Evolutionary conservation across 2,113 vertebrate species (phyloP).

Genomic region (Rhombomys opimus): DNA sequence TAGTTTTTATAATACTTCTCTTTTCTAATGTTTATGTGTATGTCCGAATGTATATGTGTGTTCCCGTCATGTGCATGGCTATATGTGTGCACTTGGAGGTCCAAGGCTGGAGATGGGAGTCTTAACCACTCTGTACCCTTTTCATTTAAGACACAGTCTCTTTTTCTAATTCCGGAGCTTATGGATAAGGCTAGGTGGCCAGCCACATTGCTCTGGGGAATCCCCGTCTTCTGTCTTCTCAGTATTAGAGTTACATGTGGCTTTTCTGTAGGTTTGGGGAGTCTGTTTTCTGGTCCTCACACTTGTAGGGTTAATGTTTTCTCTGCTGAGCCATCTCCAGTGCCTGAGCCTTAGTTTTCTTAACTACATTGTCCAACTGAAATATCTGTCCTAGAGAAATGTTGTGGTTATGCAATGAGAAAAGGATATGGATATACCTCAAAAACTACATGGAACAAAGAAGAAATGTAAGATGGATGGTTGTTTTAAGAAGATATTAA

Average conservation of each 20-base stretch:
- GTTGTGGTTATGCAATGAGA: conserved; percentile 35
- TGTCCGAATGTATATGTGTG: neutral
- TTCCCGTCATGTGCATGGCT: neutral
- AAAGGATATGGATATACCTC: neutral
- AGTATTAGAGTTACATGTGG: no score
- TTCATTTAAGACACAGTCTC: neutral
- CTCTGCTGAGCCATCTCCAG: neutral
- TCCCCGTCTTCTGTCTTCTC: neutral
- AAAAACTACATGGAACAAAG: neutral
- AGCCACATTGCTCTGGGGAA: neutral
- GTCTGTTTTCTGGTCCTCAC: neutral
- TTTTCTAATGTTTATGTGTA: neutral
- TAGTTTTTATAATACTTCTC: conserved; percentile 5
- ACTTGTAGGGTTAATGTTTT: neutral
- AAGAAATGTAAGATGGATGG: neutral
- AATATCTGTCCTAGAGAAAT: conserved; percentile 4
- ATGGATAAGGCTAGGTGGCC: neutral
- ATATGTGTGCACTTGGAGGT: no score
- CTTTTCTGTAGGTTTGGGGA: neutral
- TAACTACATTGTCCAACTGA: neutral
- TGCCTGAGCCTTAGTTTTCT: neutral
- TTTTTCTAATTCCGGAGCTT: neutral
- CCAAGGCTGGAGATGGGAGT: neutral
- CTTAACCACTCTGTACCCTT: no score
- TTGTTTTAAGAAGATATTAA: conserved; percentile 18